Evolutionary conservation across 2,888 invertebrate species (phyloP).

Genomic region (Abrostola triplasia): DNA sequence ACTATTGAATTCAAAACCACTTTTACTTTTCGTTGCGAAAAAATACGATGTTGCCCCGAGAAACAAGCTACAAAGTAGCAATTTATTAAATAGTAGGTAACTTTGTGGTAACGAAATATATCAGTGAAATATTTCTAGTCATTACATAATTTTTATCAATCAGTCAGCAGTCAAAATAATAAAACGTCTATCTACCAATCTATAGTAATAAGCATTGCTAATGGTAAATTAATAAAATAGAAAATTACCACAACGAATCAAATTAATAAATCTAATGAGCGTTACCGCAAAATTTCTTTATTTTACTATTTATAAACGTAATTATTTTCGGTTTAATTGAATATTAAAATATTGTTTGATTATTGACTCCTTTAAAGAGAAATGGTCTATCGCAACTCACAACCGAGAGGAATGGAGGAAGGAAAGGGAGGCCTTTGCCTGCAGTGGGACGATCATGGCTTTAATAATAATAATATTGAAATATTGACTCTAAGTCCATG

Average conservation of each 20-base stretch:
- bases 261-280: conserved; percentile 14
- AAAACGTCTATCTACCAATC: conserved; percentile 7
- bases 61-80: background rate
- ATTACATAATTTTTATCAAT: background rate
- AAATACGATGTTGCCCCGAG: conserved; percentile 8
- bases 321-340: background rate
- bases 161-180: conserved; percentile 1
- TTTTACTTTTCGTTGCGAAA: conserved; percentile 60
- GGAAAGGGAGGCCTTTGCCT: too few species aligned
- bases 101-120: background rate
- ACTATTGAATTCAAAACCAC: conserved; percentile 47
- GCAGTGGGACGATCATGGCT: too few species aligned
- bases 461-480: too few species aligned
- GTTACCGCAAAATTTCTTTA: conserved; percentile 5
- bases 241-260: conserved; percentile 13
- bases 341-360: background rate
- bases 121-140: background rate
- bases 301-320: background rate
- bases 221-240: conserved; percentile 8
- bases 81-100: background rate
- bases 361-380: too few species aligned
- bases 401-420: too few species aligned
- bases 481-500: background rate
- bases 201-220: conserved; percentile 2
- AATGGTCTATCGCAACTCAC: too few species aligned